Percentiles rank a stretch among this genome's conserved stretches.
Evolutionary conservation across 1,140 invertebrate genomes (phyloP).

Genomic region (Drosophila athabasca): DNA sequence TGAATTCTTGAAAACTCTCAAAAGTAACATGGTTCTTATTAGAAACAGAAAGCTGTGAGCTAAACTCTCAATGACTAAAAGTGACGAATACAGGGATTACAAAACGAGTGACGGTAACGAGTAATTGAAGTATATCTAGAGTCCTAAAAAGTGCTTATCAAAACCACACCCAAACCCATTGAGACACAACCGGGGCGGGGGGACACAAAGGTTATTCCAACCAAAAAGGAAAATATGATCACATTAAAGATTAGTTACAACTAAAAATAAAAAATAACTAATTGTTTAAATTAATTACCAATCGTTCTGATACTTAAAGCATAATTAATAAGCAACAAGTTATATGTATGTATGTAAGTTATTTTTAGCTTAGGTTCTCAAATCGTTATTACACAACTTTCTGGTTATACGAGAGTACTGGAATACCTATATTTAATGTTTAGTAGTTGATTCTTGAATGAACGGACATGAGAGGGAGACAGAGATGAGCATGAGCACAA

Average conservation of each 20-base stretch:
- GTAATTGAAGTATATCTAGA: too few relatives aligned
- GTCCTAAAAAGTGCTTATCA: conserved; percentile 15
- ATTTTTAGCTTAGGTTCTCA: conserved; percentile 59
- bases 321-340: conserved; percentile 67
- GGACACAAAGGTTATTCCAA: conserved; percentile 7
- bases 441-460: conserved; percentile 15
- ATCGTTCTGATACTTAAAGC: conserved; percentile 62
- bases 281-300: conserved; percentile 61
- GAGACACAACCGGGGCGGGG: conserved; percentile 17
- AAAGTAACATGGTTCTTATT: too few relatives aligned
- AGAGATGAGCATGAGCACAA: conserved; percentile 55
- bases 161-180: conserved; percentile 28
- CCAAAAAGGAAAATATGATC: conserved; percentile 12
- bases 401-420: conserved; percentile 13
- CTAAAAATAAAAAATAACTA: conserved; percentile 43
- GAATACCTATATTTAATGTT: conserved; percentile 29
- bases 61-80: too few relatives aligned
- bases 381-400: conserved; percentile 26
- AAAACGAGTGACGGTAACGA: too few relatives aligned
- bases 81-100: too few relatives aligned
- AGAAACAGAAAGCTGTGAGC: too few relatives aligned
- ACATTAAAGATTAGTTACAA: conserved; percentile 63
- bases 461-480: conserved; percentile 24
- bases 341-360: conserved; percentile 35
- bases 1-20: too few relatives aligned